Percentiles rank a stretch among this genome's conserved stretches.
These are phyloP conservation scores for Diprion similis DNA, from an alignment of 1,140 invertebrate genomes.

Conservation along the genomic window DNA sequence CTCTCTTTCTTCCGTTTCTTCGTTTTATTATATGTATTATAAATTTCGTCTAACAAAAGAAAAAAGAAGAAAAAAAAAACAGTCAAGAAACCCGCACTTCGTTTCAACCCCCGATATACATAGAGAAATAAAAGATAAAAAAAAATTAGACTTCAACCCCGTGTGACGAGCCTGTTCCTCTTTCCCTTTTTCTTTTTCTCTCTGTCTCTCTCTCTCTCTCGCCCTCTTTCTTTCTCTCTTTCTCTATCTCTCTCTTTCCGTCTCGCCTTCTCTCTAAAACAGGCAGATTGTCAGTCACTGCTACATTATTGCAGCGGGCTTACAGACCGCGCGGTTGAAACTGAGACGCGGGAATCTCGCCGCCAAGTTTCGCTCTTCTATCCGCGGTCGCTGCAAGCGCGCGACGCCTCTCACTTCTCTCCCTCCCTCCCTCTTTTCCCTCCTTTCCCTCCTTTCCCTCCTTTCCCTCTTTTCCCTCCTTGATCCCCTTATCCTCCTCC, in stretches of 20 bases:
- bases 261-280: background rate
- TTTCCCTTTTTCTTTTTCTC: background rate
- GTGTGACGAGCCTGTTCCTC: background rate
- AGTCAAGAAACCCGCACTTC: too few species aligned
- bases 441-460: slow-evolving; percentile 3
- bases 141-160: too few species aligned
- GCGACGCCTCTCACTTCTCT: slow-evolving; percentile 29
- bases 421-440: background rate
- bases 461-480: background rate
- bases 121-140: too few species aligned
- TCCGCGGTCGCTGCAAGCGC: background rate
- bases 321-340: slow-evolving; percentile 38
- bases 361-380: slow-evolving; percentile 24
- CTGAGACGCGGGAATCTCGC: slow-evolving; percentile 29
- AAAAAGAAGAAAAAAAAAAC: too few species aligned
- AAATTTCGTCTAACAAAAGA: too few species aligned
- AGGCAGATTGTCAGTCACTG: background rate
- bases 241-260: background rate
- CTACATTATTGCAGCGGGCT: background rate
- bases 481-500: background rate
- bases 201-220: slow-evolving; percentile 5
- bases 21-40: too few species aligned
- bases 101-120: too few species aligned
- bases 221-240: background rate
- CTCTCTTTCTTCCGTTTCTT: too few species aligned